Percentiles rank a stretch among this genome's conserved stretches.
Conservation (phyloP, 2,113 vertebrate species). For the Gopherus flavomarginatus region DNA sequence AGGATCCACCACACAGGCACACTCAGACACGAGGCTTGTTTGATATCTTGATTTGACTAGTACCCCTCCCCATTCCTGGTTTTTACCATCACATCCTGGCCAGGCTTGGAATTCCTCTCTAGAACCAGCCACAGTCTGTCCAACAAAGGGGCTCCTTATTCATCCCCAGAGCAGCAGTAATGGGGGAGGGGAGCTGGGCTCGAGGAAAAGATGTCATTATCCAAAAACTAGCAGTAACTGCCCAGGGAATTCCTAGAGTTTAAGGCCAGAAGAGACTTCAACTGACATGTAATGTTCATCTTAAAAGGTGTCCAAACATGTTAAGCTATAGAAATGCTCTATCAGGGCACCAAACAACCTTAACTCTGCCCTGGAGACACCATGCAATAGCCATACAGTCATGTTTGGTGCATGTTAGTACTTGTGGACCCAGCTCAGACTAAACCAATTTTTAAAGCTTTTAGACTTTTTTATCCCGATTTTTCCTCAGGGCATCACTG, state of each 20-base stretch:
- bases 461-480: not conserved
- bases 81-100: not conserved
- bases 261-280: too few relatives aligned
- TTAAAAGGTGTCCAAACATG: too few relatives aligned
- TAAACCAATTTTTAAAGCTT: too few relatives aligned
- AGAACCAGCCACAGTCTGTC: not conserved
- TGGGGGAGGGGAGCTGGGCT: accelerated
- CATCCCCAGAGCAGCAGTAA: accelerated
- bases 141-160: not conserved
- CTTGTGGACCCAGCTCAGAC: too few relatives aligned
- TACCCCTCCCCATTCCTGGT: not conserved
- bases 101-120: not conserved
- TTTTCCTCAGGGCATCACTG: not conserved
- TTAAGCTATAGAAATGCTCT: too few relatives aligned
- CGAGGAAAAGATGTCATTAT: not conserved
- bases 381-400: too few relatives aligned
- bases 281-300: too few relatives aligned
- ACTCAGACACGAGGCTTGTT: not conserved
- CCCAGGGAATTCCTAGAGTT: too few relatives aligned
- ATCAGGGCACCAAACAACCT: too few relatives aligned
- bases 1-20: not conserved
- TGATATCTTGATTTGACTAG: not conserved
- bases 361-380: too few relatives aligned
- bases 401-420: too few relatives aligned
- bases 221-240: not conserved